A percentile compares a stretch with the other conserved stretches of the same genome.
Evolutionary conservation across 2,113 vertebrate genomes (phyloP).

Genomic region (Pachypanchax playfairii): DNA sequence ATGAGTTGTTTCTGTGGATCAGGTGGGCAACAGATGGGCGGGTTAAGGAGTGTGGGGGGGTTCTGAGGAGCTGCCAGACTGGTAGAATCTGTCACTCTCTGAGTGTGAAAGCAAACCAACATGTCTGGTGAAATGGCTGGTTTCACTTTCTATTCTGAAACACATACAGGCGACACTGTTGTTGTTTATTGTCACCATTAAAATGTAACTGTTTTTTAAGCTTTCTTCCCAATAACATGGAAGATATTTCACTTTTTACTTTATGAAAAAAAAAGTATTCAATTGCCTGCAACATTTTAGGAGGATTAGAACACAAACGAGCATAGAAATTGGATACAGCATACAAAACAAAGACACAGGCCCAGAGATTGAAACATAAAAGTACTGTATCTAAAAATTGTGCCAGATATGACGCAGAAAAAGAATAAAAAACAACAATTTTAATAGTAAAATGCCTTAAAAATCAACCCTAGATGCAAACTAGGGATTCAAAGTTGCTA

Average conservation of each 20-base stretch:
- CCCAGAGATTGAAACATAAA: background rate
- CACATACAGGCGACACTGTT: slow-evolving; percentile 5
- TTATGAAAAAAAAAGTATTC: background rate
- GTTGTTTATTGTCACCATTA: background rate
- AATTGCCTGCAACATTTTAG: background rate
- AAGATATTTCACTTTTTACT: background rate
- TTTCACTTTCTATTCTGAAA: slow-evolving; percentile 16
- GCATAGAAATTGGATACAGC: background rate
- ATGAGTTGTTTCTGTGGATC: slow-evolving; percentile 45
- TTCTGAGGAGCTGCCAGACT: slow-evolving; percentile 55
- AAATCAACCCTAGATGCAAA: no score
- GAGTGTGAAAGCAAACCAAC: slow-evolving; percentile 25
- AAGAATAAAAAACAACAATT: no score
- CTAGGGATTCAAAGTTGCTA: no score
- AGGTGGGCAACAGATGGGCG: slow-evolving; percentile 63
- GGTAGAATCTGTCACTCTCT: slow-evolving; percentile 39
- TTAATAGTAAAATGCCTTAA: no score
- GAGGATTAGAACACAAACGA: no score
- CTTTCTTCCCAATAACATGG: background rate
- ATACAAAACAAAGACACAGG: background rate
- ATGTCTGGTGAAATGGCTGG: slow-evolving; percentile 14
- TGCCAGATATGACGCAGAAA: no score
- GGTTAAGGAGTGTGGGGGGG: slow-evolving; percentile 47
- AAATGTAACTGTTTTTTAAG: background rate
- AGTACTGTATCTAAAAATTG: background rate